Base-by-base conservation (phyloP, 2,113 vertebrate species). In the Callopanchax toddi region DNA sequence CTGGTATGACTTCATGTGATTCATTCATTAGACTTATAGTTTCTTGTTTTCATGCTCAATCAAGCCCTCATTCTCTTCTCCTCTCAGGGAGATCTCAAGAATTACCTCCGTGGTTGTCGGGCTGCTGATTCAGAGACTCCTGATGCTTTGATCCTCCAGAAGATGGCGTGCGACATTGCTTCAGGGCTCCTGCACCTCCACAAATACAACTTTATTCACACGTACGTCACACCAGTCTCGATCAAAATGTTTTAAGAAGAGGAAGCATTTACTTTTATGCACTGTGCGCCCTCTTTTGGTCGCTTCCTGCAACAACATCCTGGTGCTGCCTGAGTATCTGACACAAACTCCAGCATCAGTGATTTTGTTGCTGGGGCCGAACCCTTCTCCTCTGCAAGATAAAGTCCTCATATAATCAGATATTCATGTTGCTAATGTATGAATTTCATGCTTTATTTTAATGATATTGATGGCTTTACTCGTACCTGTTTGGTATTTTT, bases 281-380 rank as follows among this genome's bases (percentile, higher is more conserved):
- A 21, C 29, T 42, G 51, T 49, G 42, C 6, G 26, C 63, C 85
- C 59, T 22, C 81, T 84, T 58, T 71, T 91, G 92, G 89, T 79
- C 83, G 76, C 86, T 91, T 74, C 91, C 86, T 83, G 91, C 71
- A 97, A 97, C 97, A 99, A 97, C 93, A 99, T 99, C 97, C 97
- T 98, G 97, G 94, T 98, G 97, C 97, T 99, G 97, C 94, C 94
- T 94, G 96, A 94, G 95, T 95, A 87, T 82, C 83, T 89, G 75
- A 87, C 23, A 55, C 80, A 92, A 82, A 96, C 97, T 99, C 97
- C 97, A 99, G 97, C 97, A 99, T 99, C 97, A 99, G 97, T 97
- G 97, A 99, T 99, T 99, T 99, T 99, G 97, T 99, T 99, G 97
- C 95, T 77, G 94, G 94, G 92, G 95, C 93, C 22, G 92, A 90